A percentile compares a stretch with the other conserved stretches of the same genome.
Conservation (phyloP, 2,113 vertebrate genomes). For the Sturnira hondurensis region DNA sequence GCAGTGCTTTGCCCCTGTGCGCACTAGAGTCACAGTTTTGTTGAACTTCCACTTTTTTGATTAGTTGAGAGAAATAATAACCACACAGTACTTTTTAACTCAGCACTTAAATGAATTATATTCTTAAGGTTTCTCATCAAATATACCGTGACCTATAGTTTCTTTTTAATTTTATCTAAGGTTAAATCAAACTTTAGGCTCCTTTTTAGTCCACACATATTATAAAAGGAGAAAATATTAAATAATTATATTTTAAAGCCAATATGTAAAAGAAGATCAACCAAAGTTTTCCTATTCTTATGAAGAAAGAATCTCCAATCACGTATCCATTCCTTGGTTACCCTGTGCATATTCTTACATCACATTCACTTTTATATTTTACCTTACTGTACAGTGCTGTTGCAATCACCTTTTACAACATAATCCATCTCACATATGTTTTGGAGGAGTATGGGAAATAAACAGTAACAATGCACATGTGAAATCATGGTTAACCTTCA, state of each 20-base stretch:
- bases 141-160: neutral
- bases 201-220: neutral
- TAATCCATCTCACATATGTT: neutral
- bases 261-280: neutral
- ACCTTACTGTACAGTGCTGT: neutral
- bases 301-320: neutral
- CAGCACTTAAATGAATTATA: neutral
- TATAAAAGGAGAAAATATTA: neutral
- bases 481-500: neutral
- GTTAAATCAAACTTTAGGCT: neutral
- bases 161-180: neutral
- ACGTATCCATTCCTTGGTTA: neutral
- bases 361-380: neutral
- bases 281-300: neutral
- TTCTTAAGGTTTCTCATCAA: neutral
- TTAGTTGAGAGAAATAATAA: neutral
- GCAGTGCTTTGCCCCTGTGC: neutral
- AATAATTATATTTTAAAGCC: neutral
- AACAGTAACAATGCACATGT: neutral
- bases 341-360: too few relatives aligned
- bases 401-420: neutral
- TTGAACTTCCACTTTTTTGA: neutral
- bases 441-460: neutral
- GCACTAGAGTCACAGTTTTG: neutral
- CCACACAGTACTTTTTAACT: neutral